Evolutionary conservation across 2,888 invertebrate species (phyloP).

Genomic region (Ferrisia virgata): DNA sequence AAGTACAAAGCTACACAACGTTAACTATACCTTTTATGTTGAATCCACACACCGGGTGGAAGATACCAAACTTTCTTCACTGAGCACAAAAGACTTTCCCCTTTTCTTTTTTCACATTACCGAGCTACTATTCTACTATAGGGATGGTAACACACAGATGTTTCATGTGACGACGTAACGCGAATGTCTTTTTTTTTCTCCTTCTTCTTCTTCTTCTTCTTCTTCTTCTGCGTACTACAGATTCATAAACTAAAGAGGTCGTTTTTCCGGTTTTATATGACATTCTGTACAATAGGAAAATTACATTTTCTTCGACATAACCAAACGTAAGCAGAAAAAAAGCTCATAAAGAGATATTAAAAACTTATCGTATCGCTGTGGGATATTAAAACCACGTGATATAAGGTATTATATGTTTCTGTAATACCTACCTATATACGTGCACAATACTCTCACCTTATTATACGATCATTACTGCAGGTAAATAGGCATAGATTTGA

Average conservation of each 20-base stretch:
- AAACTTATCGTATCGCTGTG: slow-evolving; percentile 22
- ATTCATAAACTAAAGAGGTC: slow-evolving; percentile 28
- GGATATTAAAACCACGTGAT: slow-evolving; percentile 6
- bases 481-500: not conserved
- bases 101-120: slow-evolving; percentile 23
- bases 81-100: slow-evolving; percentile 23
- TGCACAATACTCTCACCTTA: slow-evolving; percentile 15
- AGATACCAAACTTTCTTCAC: slow-evolving; percentile 30
- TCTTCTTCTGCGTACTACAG: not conserved
- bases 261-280: slow-evolving; percentile 23
- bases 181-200: not conserved
- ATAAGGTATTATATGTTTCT: not conserved
- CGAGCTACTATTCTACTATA: not conserved
- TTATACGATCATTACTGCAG: not conserved
- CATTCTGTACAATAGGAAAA: slow-evolving; percentile 28
- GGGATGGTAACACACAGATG: slow-evolving; percentile 34
- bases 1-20: slow-evolving; percentile 42
- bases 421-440: too few species aligned
- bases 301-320: slow-evolving; percentile 25
- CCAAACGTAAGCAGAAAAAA: not conserved
- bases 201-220: too few species aligned
- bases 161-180: slow-evolving; percentile 35
- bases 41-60: slow-evolving; percentile 26
- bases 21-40: slow-evolving; percentile 38
- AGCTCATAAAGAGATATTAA: slow-evolving; percentile 18